Conservation (phyloP, 2,888 invertebrate genomes). For the Caenorhabditis sp. region DNA sequence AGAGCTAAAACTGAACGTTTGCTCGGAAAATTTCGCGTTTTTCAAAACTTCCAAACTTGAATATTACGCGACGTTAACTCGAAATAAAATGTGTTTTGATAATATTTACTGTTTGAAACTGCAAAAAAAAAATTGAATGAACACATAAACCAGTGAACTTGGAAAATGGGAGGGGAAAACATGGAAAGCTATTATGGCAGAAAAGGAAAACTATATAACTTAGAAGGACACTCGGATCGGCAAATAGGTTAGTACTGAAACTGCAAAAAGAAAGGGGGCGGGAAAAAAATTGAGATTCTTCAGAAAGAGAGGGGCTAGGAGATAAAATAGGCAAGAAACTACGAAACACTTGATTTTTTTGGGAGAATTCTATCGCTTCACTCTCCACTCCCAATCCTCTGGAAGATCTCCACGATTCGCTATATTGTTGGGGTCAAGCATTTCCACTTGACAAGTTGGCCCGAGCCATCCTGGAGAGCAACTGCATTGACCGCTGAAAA, state of each 20-base stretch:
- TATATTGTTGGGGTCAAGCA: constrained; percentile 76
- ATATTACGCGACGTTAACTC: too few relatives aligned
- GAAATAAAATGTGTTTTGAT: too few relatives aligned
- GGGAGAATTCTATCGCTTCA: constrained; percentile 40
- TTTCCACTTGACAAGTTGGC: constrained; percentile 81
- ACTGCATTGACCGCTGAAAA: constrained; percentile 87
- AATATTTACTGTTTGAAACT: too few relatives aligned
- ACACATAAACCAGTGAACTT: too few relatives aligned
- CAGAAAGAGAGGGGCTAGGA: neutral
- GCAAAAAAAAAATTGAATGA: too few relatives aligned
- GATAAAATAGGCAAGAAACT: constrained; percentile 21
- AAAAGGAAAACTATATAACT: neutral
- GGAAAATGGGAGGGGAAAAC: neutral
- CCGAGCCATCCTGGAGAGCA: constrained; percentile 84
- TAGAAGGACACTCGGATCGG: constrained; percentile 39
- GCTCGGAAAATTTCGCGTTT: too few relatives aligned
- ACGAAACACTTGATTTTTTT: too few relatives aligned
- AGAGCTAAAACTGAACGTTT: too few relatives aligned
- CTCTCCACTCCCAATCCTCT: constrained; percentile 76
- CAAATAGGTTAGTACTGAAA: constrained; percentile 32
- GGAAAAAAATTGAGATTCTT: constrained; percentile 14
- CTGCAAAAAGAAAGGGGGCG: neutral
- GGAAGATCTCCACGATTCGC: constrained; percentile 82
- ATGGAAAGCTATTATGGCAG: constrained; percentile 25
- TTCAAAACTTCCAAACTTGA: too few relatives aligned